phyloP scores from a whole-genome alignment of 2,113 vertebrate species.

The Equus przewalskii region DNA sequence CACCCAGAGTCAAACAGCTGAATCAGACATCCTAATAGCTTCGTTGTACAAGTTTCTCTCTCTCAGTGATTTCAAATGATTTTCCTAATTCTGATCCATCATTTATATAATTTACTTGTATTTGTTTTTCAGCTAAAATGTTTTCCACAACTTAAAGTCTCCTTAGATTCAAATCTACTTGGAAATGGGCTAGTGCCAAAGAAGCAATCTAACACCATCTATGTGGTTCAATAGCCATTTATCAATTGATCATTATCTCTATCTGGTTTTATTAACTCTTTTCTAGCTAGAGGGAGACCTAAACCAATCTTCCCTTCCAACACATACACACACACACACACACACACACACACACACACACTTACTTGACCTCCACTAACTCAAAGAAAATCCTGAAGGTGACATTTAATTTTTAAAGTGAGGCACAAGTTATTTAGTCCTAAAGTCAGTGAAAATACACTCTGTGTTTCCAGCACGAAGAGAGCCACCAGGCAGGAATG shows the following conservation, averaged over 20 bases:
- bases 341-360: slow-evolving; percentile 52
- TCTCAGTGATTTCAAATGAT: slow-evolving; percentile 74
- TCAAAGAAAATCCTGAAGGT: slow-evolving; percentile 69
- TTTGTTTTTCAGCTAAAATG: slow-evolving; percentile 80
- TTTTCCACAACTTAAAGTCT: slow-evolving; percentile 85
- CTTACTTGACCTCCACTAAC: slow-evolving; percentile 18
- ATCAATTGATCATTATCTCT: slow-evolving; percentile 90
- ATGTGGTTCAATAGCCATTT: slow-evolving; percentile 88
- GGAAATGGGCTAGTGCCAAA: slow-evolving; percentile 86
- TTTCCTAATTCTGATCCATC: slow-evolving; percentile 47
- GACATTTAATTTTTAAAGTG: slow-evolving; percentile 70
- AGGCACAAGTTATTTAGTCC: slow-evolving; percentile 59
- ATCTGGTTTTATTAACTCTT: slow-evolving; percentile 89
- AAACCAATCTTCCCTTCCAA: slow-evolving; percentile 54
- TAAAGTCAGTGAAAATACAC: slow-evolving; percentile 69
- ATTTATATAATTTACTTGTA: slow-evolving; percentile 83
- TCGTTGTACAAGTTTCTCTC: slow-evolving; percentile 61
- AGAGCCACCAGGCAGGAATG: slow-evolving; percentile 61
- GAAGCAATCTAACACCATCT: slow-evolving; percentile 87
- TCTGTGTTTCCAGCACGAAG: slow-evolving; percentile 17
- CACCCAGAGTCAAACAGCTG: background rate
- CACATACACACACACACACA: slow-evolving; percentile 31
- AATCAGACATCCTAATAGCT: slow-evolving; percentile 50
- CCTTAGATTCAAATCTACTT: slow-evolving; percentile 84
- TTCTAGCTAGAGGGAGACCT: slow-evolving; percentile 82